A percentile compares a stretch with the other conserved stretches of the same genome.
phyloP scores from a whole-genome alignment of 92 coral and sea anemone genomes.

The Parazoanthus swiftii region DNA sequence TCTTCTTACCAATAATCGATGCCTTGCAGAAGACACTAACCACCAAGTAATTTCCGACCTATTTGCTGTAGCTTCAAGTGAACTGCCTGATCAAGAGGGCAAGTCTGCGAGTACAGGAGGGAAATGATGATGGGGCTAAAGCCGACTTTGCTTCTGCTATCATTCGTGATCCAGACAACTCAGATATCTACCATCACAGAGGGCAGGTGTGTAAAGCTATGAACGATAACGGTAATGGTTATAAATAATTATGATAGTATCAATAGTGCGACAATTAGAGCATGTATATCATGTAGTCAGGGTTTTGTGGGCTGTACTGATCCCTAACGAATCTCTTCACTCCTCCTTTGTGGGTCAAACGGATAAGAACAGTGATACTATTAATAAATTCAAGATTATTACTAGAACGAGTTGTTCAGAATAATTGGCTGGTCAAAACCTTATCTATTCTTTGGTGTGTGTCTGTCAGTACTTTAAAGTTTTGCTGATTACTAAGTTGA shows the following conservation, averaged over 20 bases:
- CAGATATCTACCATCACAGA: conserved; percentile 96
- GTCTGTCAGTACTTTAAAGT: background rate
- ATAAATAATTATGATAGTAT: background rate
- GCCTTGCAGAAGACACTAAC: background rate
- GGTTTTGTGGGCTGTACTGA: no score
- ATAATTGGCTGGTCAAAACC: background rate
- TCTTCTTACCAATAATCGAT: background rate
- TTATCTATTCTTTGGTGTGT: background rate
- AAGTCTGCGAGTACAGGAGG: conserved; percentile 72
- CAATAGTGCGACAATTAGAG: background rate
- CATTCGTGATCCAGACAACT: conserved; percentile 75
- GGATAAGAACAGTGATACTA: no score
- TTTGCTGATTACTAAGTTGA: background rate
- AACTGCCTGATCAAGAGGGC: conserved; percentile 92
- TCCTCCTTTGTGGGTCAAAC: no score
- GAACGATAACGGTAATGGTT: no score
- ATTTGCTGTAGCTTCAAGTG: conserved; percentile 69
- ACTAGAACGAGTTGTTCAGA: background rate
- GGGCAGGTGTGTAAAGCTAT: conserved; percentile 68
- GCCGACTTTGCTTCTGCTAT: conserved; percentile 83
- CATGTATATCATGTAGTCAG: no score
- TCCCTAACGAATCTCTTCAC: no score
- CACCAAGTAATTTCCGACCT: background rate
- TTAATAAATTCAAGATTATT: no score
- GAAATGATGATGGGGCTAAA: conserved; percentile 55